A percentile compares a stretch with the other conserved stretches of the same genome.
phyloP scores from a whole-genome alignment of 1,140 invertebrate species.

The Diachasma alloeum region DNA sequence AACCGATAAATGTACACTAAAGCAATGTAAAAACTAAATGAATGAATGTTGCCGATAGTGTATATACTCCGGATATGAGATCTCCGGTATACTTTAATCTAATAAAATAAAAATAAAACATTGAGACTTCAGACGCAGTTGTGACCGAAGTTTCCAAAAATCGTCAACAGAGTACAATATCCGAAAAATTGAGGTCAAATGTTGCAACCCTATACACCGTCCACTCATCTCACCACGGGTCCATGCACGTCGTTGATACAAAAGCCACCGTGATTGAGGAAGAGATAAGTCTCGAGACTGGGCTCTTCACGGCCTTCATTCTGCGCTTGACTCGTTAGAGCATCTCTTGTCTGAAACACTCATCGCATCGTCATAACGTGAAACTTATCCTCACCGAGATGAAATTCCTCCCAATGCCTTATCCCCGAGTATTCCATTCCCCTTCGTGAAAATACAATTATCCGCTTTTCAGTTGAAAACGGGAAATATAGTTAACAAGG shows the following conservation, averaged over 20 bases:
- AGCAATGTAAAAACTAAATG: too few species aligned
- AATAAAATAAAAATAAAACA: too few species aligned
- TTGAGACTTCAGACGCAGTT: too few species aligned
- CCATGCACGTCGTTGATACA: constrained; percentile 24
- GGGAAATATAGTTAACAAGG: background rate
- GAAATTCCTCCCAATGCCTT: background rate
- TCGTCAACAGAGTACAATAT: background rate
- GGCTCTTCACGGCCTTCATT: constrained; percentile 34
- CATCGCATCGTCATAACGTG: background rate
- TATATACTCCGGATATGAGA: too few species aligned
- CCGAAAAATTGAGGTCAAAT: background rate
- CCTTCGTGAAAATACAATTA: background rate
- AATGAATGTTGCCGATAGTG: too few species aligned
- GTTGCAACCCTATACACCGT: background rate
- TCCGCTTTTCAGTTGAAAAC: background rate
- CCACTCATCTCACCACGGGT: background rate
- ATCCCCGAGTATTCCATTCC: background rate
- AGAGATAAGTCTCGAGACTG: constrained; percentile 42
- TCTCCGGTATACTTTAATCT: too few species aligned
- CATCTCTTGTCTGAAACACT: constrained; percentile 28
- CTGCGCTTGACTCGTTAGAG: constrained; percentile 39
- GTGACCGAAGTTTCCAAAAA: background rate
- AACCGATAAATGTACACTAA: too few species aligned
- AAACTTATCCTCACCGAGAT: background rate
- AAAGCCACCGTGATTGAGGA: constrained; percentile 44